A percentile compares a stretch with the other conserved stretches of the same genome.
phyloP scores from a whole-genome alignment of 1,140 invertebrate genomes.

The Carcinoscorpius rotundicauda region DNA sequence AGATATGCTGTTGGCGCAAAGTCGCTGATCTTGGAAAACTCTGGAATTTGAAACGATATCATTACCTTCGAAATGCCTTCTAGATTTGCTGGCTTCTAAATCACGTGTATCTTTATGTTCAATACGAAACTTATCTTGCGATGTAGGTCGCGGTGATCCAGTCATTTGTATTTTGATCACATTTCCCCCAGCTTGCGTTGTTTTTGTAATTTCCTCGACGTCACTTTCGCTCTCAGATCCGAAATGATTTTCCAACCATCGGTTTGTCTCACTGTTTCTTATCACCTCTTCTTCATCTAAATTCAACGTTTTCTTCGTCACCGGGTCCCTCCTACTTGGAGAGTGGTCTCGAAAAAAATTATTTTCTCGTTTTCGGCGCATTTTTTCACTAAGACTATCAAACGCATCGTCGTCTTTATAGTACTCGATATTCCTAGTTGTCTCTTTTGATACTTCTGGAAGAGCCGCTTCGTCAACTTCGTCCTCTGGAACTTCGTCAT shows the following conservation, averaged over 20 bases:
- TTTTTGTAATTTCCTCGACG: background rate
- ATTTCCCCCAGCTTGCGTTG: background rate
- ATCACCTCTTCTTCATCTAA: conserved; percentile 78
- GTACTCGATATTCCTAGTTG: conserved; percentile 39
- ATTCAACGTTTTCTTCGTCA: conserved; percentile 53
- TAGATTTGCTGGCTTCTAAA: too few species aligned
- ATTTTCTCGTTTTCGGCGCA: conserved; percentile 36
- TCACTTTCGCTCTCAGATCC: conserved; percentile 49
- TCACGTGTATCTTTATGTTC: background rate
- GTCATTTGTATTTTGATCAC: conserved; percentile 5
- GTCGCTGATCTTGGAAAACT: too few species aligned
- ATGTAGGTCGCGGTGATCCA: background rate
- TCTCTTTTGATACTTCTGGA: conserved; percentile 40
- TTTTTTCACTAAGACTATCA: conserved; percentile 58
- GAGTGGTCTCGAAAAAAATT: background rate
- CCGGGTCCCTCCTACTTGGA: conserved; percentile 5
- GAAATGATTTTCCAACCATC: conserved; percentile 79
- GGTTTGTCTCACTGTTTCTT: conserved; percentile 69
- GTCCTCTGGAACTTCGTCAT: conserved; percentile 37
- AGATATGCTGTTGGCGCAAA: too few species aligned
- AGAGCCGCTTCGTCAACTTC: conserved; percentile 31
- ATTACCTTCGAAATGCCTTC: too few species aligned
- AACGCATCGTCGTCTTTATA: conserved; percentile 45
- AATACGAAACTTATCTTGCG: background rate
- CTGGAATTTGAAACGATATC: too few species aligned